Base-by-base conservation (phyloP, 1,140 invertebrate genomes). In the Tribolium castaneum region DNA sequence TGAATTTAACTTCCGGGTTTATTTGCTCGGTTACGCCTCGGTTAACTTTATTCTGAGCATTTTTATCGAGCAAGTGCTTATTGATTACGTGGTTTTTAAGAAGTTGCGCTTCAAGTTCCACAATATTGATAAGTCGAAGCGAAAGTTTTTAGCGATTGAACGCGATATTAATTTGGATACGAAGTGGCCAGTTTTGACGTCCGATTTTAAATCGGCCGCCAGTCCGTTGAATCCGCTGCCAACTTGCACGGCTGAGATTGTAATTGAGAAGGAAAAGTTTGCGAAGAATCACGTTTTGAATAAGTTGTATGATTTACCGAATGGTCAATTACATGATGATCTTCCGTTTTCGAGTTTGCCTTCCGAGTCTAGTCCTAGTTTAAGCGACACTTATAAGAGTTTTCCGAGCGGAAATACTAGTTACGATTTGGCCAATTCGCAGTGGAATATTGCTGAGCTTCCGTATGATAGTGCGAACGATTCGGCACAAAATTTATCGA, bases 81-180 rank as follows among this genome's bases (percentile, higher is more conserved):
- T 93, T 14, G 90, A 94, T 76, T 90, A 89, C 78, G 71, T 91
- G 0, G 82, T 93, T 0, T 91, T 90, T 70, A 87, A 88, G 74
- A 91, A 90, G 71, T 83, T 91, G 19, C 86, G 90, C 6, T 84
- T 82, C 71, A 84, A 83, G 54, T 90, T 86, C 84, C 88, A 90
- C 77, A 88, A 91, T 82, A 80, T 90, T 3, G 84, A 89, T 13
- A 92, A 91, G 81, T 92, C 91, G 0, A 90, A 89, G 22, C 86
- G 88, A n/a, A 91, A 90, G 80, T 93, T 90, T 79, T 84, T 92
- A 25, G 87, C 87, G 6, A 87, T 92, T 2, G 91, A 93, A 75
- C 84, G 88, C 7, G 88, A 91, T 49, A 83, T 93, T 73, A 84
- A 87, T n/a, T 81, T 84, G 9, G 89, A 90, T 80, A 81, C 83